Conservation (phyloP, 2,797 vertebrate genomes). For the Poecilia wingei region DNA sequence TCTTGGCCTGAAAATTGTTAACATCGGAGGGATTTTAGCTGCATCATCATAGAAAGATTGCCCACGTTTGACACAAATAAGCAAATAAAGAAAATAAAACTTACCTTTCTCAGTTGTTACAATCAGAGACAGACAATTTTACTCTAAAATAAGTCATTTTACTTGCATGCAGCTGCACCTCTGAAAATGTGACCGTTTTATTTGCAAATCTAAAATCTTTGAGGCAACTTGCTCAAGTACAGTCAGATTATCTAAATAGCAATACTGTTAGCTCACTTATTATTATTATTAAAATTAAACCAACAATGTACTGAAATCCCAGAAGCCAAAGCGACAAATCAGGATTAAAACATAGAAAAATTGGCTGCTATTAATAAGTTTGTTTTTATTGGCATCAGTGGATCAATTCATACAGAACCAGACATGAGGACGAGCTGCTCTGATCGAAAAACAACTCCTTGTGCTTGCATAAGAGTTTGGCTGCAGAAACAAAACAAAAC, state of each 20-base stretch:
- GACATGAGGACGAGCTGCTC: conserved; percentile 31
- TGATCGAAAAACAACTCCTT: conserved; percentile 32
- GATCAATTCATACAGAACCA: conserved; percentile 43
- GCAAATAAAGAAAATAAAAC: background rate
- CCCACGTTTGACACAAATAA: background rate
- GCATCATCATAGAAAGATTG: background rate
- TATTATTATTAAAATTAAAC: background rate
- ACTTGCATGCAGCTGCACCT: background rate
- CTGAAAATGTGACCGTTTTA: background rate
- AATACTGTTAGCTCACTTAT: background rate
- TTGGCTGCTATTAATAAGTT: conserved; percentile 41
- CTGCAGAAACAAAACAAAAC: conserved; percentile 20
- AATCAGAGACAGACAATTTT: background rate
- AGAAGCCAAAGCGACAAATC: background rate
- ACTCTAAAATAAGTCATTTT: background rate
- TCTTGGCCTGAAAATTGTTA: background rate
- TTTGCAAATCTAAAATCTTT: background rate
- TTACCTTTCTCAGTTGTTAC: background rate
- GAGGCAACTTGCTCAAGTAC: background rate
- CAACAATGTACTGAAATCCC: background rate
- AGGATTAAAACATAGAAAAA: background rate
- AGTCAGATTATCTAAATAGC: background rate
- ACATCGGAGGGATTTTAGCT: background rate
- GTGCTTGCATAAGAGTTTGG: conserved; percentile 62
- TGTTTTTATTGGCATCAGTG: conserved; percentile 75